These are phyloP conservation scores for Dicaeum eximium DNA, from an alignment of 2,113 vertebrate species.

Conservation along the genomic window DNA sequence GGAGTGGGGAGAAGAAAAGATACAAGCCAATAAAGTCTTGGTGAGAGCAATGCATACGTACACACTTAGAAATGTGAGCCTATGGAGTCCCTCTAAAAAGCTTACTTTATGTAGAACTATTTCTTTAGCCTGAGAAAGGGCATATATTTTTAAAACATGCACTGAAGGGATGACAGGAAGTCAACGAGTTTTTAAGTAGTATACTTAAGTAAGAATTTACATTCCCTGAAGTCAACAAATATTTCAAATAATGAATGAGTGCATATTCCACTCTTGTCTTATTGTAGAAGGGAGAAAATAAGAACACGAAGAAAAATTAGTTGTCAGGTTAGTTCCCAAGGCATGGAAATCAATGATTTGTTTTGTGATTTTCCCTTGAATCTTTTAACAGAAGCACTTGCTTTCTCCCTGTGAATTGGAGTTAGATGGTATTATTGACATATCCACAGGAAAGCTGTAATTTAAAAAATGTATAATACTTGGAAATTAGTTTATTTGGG, in stretches of 20 bases:
- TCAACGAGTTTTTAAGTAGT: slow-evolving; percentile 19
- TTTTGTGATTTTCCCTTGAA: slow-evolving; percentile 5
- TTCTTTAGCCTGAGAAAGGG: not conserved
- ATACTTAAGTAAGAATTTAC: slow-evolving; percentile 36
- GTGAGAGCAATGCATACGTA: not conserved
- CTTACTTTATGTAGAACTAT: not conserved
- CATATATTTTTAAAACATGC: slow-evolving; percentile 2
- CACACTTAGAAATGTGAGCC: not conserved
- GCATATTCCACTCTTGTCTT: not conserved
- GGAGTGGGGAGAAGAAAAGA: not conserved
- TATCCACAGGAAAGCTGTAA: not conserved
- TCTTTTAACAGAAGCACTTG: not conserved
- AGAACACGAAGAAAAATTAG: not conserved
- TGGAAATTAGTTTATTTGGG: not conserved
- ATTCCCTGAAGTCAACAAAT: slow-evolving; percentile 18
- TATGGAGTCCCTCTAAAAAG: not conserved
- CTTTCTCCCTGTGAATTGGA: not conserved
- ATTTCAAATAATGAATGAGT: slow-evolving; percentile 31
- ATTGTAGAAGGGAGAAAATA: not conserved
- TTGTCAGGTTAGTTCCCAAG: slow-evolving; percentile 11
- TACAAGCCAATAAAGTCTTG: not conserved
- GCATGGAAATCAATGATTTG: slow-evolving; percentile 17
- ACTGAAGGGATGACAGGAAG: not conserved
- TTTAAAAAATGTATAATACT: not conserved
- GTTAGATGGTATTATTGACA: slow-evolving; percentile 3